Conservation (phyloP, 1,140 invertebrate species). For the Pseudomyrmex gracilis region DNA sequence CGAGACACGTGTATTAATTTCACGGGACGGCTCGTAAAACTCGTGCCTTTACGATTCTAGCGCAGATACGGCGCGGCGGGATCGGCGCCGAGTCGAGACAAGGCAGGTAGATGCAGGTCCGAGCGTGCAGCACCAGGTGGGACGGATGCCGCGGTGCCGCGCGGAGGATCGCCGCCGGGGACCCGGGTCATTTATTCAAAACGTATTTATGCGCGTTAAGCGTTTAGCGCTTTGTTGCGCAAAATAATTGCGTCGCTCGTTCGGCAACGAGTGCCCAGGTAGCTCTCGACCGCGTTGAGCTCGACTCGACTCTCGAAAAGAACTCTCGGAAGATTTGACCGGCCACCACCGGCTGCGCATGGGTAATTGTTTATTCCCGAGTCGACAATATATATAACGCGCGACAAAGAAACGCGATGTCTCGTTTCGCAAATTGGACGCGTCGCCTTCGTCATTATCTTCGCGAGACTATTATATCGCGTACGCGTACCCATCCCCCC, state of each 20-base stretch:
- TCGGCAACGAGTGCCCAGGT: constrained; percentile 30
- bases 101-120: constrained; percentile 76
- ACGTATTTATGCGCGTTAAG: constrained; percentile 52
- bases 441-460: neutral
- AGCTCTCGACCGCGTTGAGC: constrained; percentile 14
- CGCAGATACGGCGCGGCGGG: constrained; percentile 75
- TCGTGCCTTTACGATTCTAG: constrained; percentile 80
- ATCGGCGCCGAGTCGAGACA: constrained; percentile 55
- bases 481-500: too few relatives aligned
- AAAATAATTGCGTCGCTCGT: constrained; percentile 52
- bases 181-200: constrained; percentile 62
- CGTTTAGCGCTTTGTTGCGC: constrained; percentile 53
- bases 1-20: constrained; percentile 82
- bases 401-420: neutral
- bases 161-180: constrained; percentile 1
- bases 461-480: neutral
- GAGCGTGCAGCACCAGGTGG: constrained; percentile 61
- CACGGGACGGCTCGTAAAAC: constrained; percentile 80
- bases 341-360: neutral
- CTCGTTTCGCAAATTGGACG: constrained; percentile 29
- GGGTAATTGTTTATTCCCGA: constrained; percentile 14
- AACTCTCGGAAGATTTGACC: too few relatives aligned
- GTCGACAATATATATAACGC: constrained; percentile 5
- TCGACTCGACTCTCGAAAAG: neutral
- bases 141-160: constrained; percentile 18